Evolutionary conservation across 2,888 invertebrate species (phyloP), one percentile per base, ranked within the genome.

Genomic region (Leptopilina syphax): DNA sequence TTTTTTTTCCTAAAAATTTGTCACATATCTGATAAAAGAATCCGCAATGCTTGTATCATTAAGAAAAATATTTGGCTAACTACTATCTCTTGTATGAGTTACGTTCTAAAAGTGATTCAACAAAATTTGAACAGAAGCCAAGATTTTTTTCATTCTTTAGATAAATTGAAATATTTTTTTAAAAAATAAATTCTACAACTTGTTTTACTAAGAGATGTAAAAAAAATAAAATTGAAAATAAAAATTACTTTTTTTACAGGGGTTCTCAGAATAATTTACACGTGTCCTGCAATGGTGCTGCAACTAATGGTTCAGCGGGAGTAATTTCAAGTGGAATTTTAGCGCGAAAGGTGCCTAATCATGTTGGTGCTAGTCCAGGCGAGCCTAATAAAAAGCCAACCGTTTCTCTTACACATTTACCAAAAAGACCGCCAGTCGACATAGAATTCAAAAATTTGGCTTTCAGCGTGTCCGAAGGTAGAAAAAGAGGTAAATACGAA

Each of bases 401-500:
- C 92, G 96, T 95, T 57, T 93, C 96, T 76, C 93, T 97, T 83
- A 96, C 97, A 80, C 97, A 97, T 91, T 93, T 97, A 83, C 97
- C 97, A 1, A 96, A 96, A 90, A 94, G 98, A 83, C 97, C 97
- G 65, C 96, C 97, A 41, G 97, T 98, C 79, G 97, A 98, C 92
- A 96, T 98, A 85, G 96, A 97, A 92, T 98, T 98, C 93, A 94
- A 94, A 83, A 96, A 97, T 90, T 94, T 98, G 82, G 96, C 96
- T 73, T 98, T 98, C 93, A 96, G 97, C 18, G 97, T 98, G 77
- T 96, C 97, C 76, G 97, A 97, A 88, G 96, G 97, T 24, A 93
- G 96, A 83, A 94, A 95, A 90, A 94, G 96, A 84, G 97, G 92
- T 92, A 83, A 83, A 86, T 84, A 44, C 78, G 1, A 57, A 57